phyloP scores from a whole-genome alignment of 2,888 invertebrate species.

The Nudaria mundana region DNA sequence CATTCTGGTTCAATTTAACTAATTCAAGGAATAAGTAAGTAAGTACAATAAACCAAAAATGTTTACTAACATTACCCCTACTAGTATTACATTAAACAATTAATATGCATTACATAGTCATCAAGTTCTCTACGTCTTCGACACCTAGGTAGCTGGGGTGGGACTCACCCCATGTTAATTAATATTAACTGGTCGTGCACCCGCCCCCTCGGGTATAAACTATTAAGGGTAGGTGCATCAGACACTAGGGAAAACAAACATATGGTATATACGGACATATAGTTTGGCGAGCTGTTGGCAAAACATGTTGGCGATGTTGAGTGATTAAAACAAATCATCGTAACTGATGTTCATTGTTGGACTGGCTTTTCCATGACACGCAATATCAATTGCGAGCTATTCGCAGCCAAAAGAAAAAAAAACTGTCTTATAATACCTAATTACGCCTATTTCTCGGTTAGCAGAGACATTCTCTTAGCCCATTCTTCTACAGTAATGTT shows the following conservation, averaged over 20 bases:
- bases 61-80: not conserved
- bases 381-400: too few species aligned
- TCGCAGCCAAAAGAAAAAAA: too few species aligned
- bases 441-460: too few species aligned
- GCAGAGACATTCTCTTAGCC: too few species aligned
- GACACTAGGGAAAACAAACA: constrained; percentile 70
- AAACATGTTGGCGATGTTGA: constrained; percentile 4
- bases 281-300: constrained; percentile 11
- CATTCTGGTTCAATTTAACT: not conserved
- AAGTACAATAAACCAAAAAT: not conserved
- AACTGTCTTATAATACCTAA: too few species aligned
- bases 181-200: constrained; percentile 49
- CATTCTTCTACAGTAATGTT: too few species aligned
- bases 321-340: too few species aligned
- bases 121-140: constrained; percentile 30
- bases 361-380: too few species aligned
- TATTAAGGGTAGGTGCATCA: constrained; percentile 60
- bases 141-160: constrained; percentile 43
- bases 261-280: constrained; percentile 37
- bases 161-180: constrained; percentile 42
- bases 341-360: too few species aligned
- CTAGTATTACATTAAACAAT: constrained; percentile 13
- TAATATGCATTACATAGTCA: constrained; percentile 36
- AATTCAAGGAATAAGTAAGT: not conserved
- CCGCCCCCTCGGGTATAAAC: constrained; percentile 63